Conservation (phyloP, 2,888 invertebrate genomes). For the Dusona sp. region DNA sequence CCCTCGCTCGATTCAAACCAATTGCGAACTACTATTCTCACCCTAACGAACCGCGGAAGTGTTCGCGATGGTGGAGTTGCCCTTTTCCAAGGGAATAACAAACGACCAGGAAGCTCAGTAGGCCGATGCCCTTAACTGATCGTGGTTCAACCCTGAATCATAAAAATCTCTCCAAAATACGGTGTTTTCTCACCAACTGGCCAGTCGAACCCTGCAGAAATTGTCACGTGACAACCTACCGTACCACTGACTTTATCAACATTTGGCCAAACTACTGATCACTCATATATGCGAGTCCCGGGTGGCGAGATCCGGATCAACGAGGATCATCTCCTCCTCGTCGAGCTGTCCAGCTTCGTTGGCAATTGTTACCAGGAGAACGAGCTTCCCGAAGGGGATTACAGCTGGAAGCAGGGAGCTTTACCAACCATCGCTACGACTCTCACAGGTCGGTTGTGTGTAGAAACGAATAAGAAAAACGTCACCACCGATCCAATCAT, state of each 20-base stretch:
- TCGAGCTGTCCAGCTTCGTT: constrained; percentile 60
- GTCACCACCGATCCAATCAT: not conserved
- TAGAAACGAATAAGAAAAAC: constrained; percentile 11
- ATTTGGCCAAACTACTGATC: not conserved
- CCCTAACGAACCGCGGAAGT: not conserved
- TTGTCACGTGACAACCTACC: not conserved
- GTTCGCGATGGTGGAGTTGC: not conserved
- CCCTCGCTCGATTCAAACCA: not conserved
- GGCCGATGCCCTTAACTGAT: not conserved
- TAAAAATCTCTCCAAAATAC: not conserved
- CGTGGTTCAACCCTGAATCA: not conserved
- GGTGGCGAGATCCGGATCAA: constrained; percentile 75
- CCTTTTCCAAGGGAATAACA: not conserved
- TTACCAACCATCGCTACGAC: constrained; percentile 72
- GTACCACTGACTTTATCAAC: not conserved
- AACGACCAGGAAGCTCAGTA: not conserved
- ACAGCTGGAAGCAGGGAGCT: constrained; percentile 77
- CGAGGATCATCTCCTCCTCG: constrained; percentile 74
- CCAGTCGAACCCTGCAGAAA: not conserved
- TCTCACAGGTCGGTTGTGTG: constrained; percentile 79
- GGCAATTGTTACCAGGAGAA: constrained; percentile 55
- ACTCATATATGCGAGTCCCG: constrained; percentile 78
- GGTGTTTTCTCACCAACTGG: not conserved
- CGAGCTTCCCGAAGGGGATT: constrained; percentile 62
- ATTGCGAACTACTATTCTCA: not conserved